Base-by-base conservation (phyloP, 2,888 invertebrate genomes). In the Nasonia oneida region DNA sequence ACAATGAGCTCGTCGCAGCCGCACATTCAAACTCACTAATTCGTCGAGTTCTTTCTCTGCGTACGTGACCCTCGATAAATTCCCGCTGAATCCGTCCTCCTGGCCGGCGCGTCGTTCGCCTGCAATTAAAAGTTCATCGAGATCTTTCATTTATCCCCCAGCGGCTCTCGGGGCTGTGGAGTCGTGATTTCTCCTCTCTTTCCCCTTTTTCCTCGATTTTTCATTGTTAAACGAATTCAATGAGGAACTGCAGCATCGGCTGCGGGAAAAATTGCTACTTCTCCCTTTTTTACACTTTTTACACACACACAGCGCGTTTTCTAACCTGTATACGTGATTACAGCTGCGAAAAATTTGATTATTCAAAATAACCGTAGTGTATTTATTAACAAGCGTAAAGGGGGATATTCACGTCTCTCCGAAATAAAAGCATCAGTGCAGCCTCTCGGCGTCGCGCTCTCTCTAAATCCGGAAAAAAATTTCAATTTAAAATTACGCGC, bases 21-120 rank as follows among this genome's bases (percentile, higher is more conserved):
- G 73, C 77, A 64, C 37, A 87, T 87, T 83, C 74, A 88, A 86
- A 89, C 88, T 88, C 81, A 88, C 89, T 88, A 89, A 89, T 88
- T 88, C 86, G 83, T 87, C 87, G 80, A 88, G 88, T 81, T 89
- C 89, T 77, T 87, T 79, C 80, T 80, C 77, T 29, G 39, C n/a
- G 74, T 87, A 85, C 57, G 83, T 83, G 47, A 80, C 81, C 83
- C 73, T 85, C 76, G 14, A 64, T 84, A 78, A 73, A 47, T 47
- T 47, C 64, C 61, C 77, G 73, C 67, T 84, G 75, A 82, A 78
- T 82, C 85, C 81, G 73, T 85, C 82, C 33, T 79, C 76, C 80
- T 12, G 47, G 47, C 12, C 12, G 2, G 10, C 47, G 47, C 47
- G 47, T 47, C 47, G 47, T 12, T 47, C 47, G 47, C 57, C 87